These are phyloP conservation scores for Ovis canadensis DNA, from an alignment of 2,113 vertebrate genomes.

Conservation along the genomic window DNA sequence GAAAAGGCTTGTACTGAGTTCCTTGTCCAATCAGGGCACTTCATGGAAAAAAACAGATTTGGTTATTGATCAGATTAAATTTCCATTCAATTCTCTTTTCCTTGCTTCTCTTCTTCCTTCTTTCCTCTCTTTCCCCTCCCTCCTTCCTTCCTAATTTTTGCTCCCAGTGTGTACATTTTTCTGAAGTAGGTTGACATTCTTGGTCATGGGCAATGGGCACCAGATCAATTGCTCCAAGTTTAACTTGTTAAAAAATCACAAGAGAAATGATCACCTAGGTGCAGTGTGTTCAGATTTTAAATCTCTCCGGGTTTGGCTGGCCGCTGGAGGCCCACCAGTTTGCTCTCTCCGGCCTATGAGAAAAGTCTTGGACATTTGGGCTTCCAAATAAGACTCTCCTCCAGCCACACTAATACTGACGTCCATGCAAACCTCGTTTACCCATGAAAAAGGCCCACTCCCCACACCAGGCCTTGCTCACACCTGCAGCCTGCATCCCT, in stretches of 20 bases:
- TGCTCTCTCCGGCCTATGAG: background rate
- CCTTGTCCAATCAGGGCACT: conserved; percentile 45
- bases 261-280: conserved; percentile 56
- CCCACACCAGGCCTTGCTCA: background rate
- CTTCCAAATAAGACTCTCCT: background rate
- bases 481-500: background rate
- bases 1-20: conserved; percentile 49
- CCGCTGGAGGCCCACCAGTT: background rate
- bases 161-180: background rate
- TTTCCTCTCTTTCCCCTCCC: background rate
- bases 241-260: conserved; percentile 66
- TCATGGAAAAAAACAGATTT: conserved; percentile 31
- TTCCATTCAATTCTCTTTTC: background rate
- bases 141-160: conserved; percentile 4
- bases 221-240: conserved; percentile 52
- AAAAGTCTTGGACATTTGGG: background rate
- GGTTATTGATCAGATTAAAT: conserved; percentile 45
- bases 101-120: background rate
- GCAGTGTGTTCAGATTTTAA: conserved; percentile 14
- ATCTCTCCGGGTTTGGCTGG: background rate
- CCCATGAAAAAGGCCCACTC: background rate
- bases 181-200: conserved; percentile 52
- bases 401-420: background rate
- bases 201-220: conserved; percentile 10
- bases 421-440: background rate